Base-by-base conservation (phyloP, 2,113 vertebrate species). In the Edolisoma coerulescens region DNA sequence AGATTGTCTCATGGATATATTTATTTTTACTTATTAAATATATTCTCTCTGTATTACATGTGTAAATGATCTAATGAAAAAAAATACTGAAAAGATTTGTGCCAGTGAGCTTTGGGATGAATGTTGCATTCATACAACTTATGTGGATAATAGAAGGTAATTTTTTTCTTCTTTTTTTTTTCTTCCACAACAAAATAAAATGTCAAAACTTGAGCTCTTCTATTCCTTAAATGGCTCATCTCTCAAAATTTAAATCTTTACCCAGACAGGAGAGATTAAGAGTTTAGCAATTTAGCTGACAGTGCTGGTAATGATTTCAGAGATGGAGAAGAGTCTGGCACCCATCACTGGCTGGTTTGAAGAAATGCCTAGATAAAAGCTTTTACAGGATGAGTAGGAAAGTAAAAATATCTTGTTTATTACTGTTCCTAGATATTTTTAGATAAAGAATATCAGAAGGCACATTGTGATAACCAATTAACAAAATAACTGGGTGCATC, bases 161-260 rank as follows among this genome's bases (percentile, higher is more conserved):
- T 19, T 21, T 57, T 3, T 45, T 16, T 7, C 1, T 27, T 45
- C 2, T 13, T 18, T 3, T 24, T n/a, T 19, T 3, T 33, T 14
- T 33, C 11, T 80, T 75, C 11, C 10, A 54, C 9, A 68, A 14
- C 3, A 80, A 85, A 59, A 59, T 56, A 47, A 37, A 20, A 45
- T 30, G 1, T 24, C 9, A 70, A 35, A 81, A 33, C 8, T 15
- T 74, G 22, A 74, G 49, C 19, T 1, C 2, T 84, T 56, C 49
- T 32, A 18, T 79, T 85, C 26, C 20, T 79, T 74, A 75, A 26
- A 59, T 10, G 5, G 1, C 3, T 5, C 11, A 41, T 17, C 9
- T 56, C 39, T 52, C 41, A 64, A 47, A 67, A 60, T 7, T n/a
- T 5, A 54, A 67, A 71, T 71, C 13, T 63, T 88, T 56, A 84